These are phyloP conservation scores for Plagodis pulveraria DNA, from an alignment of 2,888 invertebrate genomes.

Conservation along the genomic window DNA sequence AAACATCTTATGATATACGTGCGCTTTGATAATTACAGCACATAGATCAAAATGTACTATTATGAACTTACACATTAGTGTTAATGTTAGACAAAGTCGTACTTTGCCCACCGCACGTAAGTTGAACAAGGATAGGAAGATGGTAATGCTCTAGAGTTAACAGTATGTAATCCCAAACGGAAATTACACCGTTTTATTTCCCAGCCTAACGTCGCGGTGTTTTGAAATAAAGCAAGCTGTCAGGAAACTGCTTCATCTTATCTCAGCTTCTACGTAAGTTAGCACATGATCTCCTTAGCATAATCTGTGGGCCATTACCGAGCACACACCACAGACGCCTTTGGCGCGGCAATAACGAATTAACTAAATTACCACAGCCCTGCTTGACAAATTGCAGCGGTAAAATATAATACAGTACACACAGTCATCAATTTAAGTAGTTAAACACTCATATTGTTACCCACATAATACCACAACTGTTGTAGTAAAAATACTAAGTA, in stretches of 20 bases:
- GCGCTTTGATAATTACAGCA: too few species aligned
- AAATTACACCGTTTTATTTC: background rate
- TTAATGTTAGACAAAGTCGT: too few species aligned
- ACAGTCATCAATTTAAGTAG: background rate
- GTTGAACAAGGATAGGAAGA: too few species aligned
- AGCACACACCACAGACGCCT: conserved; percentile 17
- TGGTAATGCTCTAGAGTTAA: too few species aligned
- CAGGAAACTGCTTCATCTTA: conserved; percentile 7
- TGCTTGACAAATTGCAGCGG: conserved; percentile 27
- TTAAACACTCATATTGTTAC: background rate
- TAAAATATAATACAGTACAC: conserved; percentile 16
- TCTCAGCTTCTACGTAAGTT: conserved; percentile 10
- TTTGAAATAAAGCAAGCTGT: conserved; percentile 4
- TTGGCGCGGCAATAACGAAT: conserved; percentile 26
- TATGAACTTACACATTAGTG: too few species aligned
- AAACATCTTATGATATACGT: too few species aligned
- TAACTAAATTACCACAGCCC: conserved; percentile 31
- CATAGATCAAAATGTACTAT: too few species aligned
- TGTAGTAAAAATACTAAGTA: background rate
- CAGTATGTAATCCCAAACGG: too few species aligned
- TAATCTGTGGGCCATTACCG: conserved; percentile 20
- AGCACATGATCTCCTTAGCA: conserved; percentile 20
- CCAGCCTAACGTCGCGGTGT: background rate
- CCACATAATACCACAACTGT: background rate
- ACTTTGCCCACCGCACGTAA: too few species aligned